Evolutionary conservation across 2,113 vertebrate species (phyloP), one percentile per base, ranked within the genome.

Genomic region (Marmota monax): DNA sequence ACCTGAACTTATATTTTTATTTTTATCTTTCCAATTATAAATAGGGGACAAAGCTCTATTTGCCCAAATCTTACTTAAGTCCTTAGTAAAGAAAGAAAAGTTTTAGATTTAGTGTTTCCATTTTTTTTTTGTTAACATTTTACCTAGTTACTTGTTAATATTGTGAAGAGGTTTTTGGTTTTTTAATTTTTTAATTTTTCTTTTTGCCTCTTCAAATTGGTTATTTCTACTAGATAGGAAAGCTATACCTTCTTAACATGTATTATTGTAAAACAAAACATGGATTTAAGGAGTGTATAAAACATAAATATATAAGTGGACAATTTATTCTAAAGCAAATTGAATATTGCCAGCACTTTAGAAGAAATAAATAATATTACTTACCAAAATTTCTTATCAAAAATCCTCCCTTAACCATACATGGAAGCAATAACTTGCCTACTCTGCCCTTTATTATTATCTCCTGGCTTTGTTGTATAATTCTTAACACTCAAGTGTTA

Each of bases 211-310:
- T 96, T 91, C 29, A 23, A 48, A 74, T 84, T 69, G 37, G 10
- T 23, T 56, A 63, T 25, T 32, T 89, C n/a, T 76, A 34, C 25
- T 80, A 7, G 37, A 32, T 76, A 63, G 51, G n/a, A 79, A 84
- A 88, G 3, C 16, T 76, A 69, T 18, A 65, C 27, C 5, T 76
- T 94, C 51, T 84, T 27, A 12, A 88, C 91, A 78, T 84, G 13
- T 58, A 48, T 65, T 63, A 63, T 29, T 95, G 4, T 90, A 53
- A 85, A 85, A 84, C 48, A 80, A 90, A 95, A 90, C 42, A 84
- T 18, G 29, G 23, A 45, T 37, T 73, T 39, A 51, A 48, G 16
- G 34, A 93, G 63, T 63, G 11, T 27, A 63, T 79, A 48, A 53
- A 65, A 63, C 39, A 82, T 87, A 84, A 72, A 45, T 56, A 13